phyloP scores from a whole-genome alignment of 2,797 vertebrate genomes.

The Phataginus tricuspis region DNA sequence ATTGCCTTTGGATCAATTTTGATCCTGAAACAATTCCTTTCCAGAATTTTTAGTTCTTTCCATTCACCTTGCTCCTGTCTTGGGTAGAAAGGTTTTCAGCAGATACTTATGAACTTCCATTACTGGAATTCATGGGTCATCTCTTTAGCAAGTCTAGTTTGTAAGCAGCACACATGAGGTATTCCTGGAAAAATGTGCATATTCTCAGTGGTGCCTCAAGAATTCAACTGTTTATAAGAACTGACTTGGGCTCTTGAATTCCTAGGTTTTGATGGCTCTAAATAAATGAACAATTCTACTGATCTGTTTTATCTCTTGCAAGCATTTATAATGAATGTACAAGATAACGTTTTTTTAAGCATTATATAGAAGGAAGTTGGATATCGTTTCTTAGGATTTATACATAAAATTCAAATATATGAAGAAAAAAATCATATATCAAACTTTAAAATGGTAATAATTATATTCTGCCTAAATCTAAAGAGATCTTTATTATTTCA shows the following conservation, averaged over 20 bases:
- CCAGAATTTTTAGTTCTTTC: slow-evolving; percentile 18
- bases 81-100: slow-evolving; percentile 38
- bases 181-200: neutral
- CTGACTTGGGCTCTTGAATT: neutral
- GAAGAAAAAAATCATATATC: neutral
- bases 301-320: neutral
- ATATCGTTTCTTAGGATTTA: slow-evolving; percentile 29
- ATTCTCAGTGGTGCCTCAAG: neutral
- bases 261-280: neutral
- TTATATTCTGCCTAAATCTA: neutral
- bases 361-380: neutral
- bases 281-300: neutral
- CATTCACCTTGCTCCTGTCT: neutral
- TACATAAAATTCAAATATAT: slow-evolving; percentile 23
- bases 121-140: slow-evolving; percentile 2
- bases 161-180: slow-evolving; percentile 28
- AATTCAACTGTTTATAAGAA: slow-evolving; percentile 11
- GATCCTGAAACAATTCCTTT: neutral
- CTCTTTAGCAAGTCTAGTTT: slow-evolving; percentile 2
- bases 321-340: slow-evolving; percentile 3
- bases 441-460: slow-evolving; percentile 12
- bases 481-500: neutral
- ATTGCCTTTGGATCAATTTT: neutral
- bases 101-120: slow-evolving; percentile 42
- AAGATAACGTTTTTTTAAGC: neutral